Evolutionary conservation across 2,888 invertebrate species (phyloP), one percentile per base, ranked within the genome.

Genomic region (Chironomus tentans): DNA sequence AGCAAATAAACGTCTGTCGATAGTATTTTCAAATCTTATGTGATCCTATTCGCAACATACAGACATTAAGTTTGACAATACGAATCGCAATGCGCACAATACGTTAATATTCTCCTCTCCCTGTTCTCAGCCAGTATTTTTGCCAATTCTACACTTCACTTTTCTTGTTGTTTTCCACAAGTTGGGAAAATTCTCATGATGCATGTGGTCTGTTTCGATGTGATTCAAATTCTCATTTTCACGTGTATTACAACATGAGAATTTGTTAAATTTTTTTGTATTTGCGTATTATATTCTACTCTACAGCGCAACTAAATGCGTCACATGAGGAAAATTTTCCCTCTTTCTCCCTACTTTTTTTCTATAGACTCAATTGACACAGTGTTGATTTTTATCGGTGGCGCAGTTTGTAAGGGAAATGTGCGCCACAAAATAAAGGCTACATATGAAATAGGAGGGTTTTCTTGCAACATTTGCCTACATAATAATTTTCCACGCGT

Each of bases 1-100:
- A 38, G 38, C 38, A 38, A 38, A 38, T 38, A 10, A 38, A 38
- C 38, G 7, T 7, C 38, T 38, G 10, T 10, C 10, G 38, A 10
- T 38, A 38, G 38, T 38, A 38, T 22, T 24, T 24, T 65, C 13
- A 22, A 10, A 24, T 24, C n/a, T 68, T 15, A 65, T 74, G 74
- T 0, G 5, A 10, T 5, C 74, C 74, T 74, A 21, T 13, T 74
- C 13, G 15, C 6, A 13, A 68, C 46, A 21, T 68, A 62, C 72
- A 72, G 62, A 62, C 62, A 62, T 62, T 62, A 62, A 72, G 48
- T 68, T 74, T 74, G 74, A 74, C 74, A 74, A 74, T 74, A 73
- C 74, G 62, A 65, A 62, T 15, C 22, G 47, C 61, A 61, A 68
- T 68, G 74, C 74, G 74, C 74, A 74, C 74, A 62, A 74, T 62